phyloP scores from a whole-genome alignment of 2,113 vertebrate species.

The Pipra filicauda region DNA sequence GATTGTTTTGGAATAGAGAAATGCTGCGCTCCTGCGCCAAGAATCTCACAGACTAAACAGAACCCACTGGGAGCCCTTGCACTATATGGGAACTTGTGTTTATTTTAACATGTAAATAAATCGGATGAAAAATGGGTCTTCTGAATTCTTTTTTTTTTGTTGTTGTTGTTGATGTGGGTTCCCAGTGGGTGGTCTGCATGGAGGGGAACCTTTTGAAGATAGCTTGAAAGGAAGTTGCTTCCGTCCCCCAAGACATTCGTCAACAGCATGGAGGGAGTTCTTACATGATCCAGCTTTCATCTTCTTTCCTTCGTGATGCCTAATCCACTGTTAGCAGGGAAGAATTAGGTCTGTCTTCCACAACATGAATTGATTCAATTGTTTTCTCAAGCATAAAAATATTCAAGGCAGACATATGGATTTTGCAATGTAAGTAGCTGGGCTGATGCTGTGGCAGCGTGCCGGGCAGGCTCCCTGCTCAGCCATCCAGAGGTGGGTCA shows the following conservation, averaged over 20 bases:
- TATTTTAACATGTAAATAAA: slow-evolving; percentile 46
- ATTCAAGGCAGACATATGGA: background rate
- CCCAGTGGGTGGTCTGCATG: background rate
- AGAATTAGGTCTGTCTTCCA: background rate
- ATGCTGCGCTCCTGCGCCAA: background rate
- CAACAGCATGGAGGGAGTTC: background rate
- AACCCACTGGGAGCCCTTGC: slow-evolving; percentile 23
- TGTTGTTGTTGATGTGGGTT: background rate
- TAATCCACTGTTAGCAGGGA: background rate
- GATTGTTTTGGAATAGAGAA: slow-evolving; percentile 28
- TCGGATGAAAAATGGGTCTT: background rate
- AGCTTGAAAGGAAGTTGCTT: slow-evolving; percentile 20
- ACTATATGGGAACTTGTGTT: background rate
- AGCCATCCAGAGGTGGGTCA: background rate
- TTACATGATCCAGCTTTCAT: slow-evolving; percentile 5
- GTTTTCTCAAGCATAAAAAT: slow-evolving; percentile 17
- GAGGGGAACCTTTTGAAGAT: slow-evolving; percentile 35
- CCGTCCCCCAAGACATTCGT: background rate
- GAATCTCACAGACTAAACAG: slow-evolving; percentile 51
- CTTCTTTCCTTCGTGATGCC: background rate
- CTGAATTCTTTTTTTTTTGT: background rate
- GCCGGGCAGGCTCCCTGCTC: background rate
- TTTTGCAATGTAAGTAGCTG: background rate
- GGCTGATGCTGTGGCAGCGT: background rate
- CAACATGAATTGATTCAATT: slow-evolving; percentile 1